Evolutionary conservation across 2,797 vertebrate genomes (phyloP), one percentile per base, ranked within the genome.

Genomic region (Peromyscus attwateri): DNA sequence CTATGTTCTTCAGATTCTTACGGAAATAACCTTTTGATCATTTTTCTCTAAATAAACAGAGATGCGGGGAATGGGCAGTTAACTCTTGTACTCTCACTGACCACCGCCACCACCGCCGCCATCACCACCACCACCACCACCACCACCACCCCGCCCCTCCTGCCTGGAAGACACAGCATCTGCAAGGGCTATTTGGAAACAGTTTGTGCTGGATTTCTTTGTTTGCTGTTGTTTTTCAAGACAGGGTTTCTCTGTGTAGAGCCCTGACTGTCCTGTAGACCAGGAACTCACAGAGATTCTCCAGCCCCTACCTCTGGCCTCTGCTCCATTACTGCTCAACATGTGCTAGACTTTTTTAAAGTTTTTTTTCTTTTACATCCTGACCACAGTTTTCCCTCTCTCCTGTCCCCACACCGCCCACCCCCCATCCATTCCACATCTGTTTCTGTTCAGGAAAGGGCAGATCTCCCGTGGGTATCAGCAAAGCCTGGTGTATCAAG

Each of bases 311-410:
- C 3, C 64, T 52, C 43, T 52, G 49, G 49, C 49, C 49, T 52
- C 49, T 40, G 21, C 21, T 1, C 10, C 9, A 1, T 37, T n/a
- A 40, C 37, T 6, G 7, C 9, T 2, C 71, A 12, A 40, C 1
- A 2, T 73, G 37, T 40, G 21, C 71, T 40, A 11, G 70, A 37
- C 8, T 73, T 73, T 37, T 73, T 23, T 10, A 73, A 40, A 10
- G 19, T 14, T 57, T 57, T 57, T 57, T 12, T 23, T 40, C 11
- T 25, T 73, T 73, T 73, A 73, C 21, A 73, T 40, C 71, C 71
- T 12, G 9, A 73, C 21, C 16, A 4, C 71, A 40, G 70, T 25
- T 16, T 70, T 6, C 57, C 21, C 21, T 23, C 19, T 60, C 57
- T 60, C 57, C 57, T 23, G 57, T 8, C 2, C 57, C 19, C 5